phyloP scores from a whole-genome alignment of 2,888 invertebrate genomes.

The Eurois occulta region DNA sequence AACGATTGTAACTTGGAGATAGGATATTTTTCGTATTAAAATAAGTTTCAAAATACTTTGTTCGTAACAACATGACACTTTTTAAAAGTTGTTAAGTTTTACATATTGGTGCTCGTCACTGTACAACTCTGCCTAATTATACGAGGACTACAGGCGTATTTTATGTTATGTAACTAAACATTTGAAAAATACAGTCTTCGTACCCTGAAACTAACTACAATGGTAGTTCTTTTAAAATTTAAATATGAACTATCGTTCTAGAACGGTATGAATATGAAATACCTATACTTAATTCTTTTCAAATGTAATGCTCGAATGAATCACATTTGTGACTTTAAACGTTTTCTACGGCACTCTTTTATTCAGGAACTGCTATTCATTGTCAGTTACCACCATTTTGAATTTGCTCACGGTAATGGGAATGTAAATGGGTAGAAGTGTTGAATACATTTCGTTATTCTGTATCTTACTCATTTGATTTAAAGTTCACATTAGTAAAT shows the following conservation, averaged over 20 bases:
- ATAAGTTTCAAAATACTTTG: too few species aligned
- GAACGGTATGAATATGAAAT: constrained; percentile 42
- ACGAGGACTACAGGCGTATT: not conserved
- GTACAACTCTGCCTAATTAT: not conserved
- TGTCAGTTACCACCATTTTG: constrained; percentile 58
- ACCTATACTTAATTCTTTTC: constrained; percentile 45
- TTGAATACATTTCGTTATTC: constrained; percentile 14
- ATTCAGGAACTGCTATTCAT: constrained; percentile 58
- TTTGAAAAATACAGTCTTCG: not conserved
- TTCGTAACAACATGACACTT: too few species aligned
- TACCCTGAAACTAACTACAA: not conserved
- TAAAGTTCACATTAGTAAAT: too few species aligned
- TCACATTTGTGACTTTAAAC: constrained; percentile 69
- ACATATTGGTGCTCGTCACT: too few species aligned
- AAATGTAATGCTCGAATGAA: constrained; percentile 62
- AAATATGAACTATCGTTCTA: constrained; percentile 22
- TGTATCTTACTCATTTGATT: too few species aligned
- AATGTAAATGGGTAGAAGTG: constrained; percentile 3
- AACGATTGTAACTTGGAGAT: too few species aligned
- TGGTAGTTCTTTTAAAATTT: not conserved
- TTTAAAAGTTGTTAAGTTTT: too few species aligned
- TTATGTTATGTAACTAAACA: not conserved
- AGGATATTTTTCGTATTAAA: too few species aligned
- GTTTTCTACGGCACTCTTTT: constrained; percentile 61
- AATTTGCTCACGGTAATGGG: constrained; percentile 45